A percentile compares a stretch with the other conserved stretches of the same genome.
Evolutionary conservation across 2,797 vertebrate genomes (phyloP).

Genomic region (Salmo trutta): DNA sequence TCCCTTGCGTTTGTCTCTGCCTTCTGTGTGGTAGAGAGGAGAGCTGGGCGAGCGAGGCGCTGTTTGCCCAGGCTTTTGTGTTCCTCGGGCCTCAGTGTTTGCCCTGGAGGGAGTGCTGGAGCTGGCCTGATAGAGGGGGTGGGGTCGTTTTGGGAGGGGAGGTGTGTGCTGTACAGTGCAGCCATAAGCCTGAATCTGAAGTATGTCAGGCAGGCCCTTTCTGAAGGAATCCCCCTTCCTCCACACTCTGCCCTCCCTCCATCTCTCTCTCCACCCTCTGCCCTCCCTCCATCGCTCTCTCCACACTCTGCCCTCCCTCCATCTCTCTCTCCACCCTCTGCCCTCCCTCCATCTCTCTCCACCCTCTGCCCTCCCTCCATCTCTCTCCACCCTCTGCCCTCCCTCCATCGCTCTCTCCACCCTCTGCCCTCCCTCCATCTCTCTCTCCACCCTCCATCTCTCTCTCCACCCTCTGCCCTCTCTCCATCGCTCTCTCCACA

Average conservation of each 20-base stretch:
- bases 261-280: no score
- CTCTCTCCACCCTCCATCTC: not conserved
- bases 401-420: not conserved
- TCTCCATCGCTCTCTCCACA: no score
- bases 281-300: no score
- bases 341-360: no score
- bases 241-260: no score
- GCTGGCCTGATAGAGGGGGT: slow-evolving; percentile 6
- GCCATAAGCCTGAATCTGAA: not conserved
- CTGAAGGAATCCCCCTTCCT: not conserved
- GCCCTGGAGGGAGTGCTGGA: slow-evolving; percentile 70
- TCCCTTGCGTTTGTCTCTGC: slow-evolving; percentile 68
- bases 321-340: no score
- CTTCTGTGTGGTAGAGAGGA: slow-evolving; percentile 43
- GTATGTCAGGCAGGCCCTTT: not conserved
- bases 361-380: not conserved
- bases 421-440: not conserved
- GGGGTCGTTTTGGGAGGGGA: not conserved
- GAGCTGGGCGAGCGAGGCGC: slow-evolving; percentile 52
- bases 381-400: not conserved
- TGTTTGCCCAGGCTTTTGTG: slow-evolving; percentile 77
- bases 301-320: no score
- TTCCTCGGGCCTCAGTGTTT: slow-evolving; percentile 60
- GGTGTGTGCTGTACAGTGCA: not conserved
- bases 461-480: no score